Evolutionary conservation across 2,113 vertebrate species (phyloP), one percentile per base, ranked within the genome.

Genomic region (Amphiprion ocellaris): DNA sequence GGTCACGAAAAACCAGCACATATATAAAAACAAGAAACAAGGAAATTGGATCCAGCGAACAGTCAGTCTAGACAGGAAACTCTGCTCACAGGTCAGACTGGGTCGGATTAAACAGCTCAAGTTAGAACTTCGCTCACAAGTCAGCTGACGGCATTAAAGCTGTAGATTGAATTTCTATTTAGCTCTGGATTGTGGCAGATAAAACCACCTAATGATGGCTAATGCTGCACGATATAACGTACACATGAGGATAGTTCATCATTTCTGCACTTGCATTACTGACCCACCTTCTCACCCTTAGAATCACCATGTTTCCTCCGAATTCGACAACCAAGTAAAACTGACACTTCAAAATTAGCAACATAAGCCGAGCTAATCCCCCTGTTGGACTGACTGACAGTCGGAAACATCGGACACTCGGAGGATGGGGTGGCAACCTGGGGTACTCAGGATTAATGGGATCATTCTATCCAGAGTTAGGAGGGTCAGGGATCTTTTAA

Each of bases 401-500:
- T 39, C 67, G 1, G 8, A 49, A 9, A 69, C 66, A 39, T 1
- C 0, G 0, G 50, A 69, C 61, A 67, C 60, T 4, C 52, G 17
- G 58, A 75, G 60, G 83, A 69, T 17, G 59, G 30, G 17, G 2
- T 24, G 69, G 24, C 49, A 26, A 84, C 68, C 79, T 72, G 77
- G 70, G 79, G 73, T 60, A 46, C 12, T 10, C 21, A 33, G 81
- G 85, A 89, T 87, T 87, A 87, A 79, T 33, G 7, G 56, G 84
- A 91, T 92, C 71, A 28, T 72, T 87, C 77, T 52, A 81, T 79
- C 69, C 70, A 49, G 54, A 61, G 72, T 61, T 50, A 30, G 52
- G 59, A 64, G 61, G 80, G 82, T 82, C 84, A 52, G 77, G 67
- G 85, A 91, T 88, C 86, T 89, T 86, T 75, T 78, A 84, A 87